Evolutionary conservation across 1,140 invertebrate genomes (phyloP), one percentile per base, ranked within the genome.

Genomic region (Mya arenaria): DNA sequence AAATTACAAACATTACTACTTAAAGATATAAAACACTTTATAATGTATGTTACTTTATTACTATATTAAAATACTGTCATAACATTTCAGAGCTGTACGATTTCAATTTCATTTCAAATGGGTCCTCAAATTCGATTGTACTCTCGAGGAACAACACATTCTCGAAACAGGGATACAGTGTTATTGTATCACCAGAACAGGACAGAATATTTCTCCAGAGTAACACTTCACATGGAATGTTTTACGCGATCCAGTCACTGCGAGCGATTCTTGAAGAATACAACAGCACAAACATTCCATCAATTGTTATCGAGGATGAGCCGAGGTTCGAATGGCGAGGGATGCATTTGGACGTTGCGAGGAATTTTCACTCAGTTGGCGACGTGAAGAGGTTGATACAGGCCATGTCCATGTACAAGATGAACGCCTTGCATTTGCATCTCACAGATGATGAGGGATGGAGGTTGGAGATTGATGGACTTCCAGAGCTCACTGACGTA

Each of bases 401-500:
- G 15, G 88, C 71, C 19, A 92, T 93, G 92, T 78, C 86, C 1
- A 78, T 85, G 73, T 91, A 90, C 80, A 93, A 92, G 66, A 19
- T 92, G 60, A 92, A 92, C 85, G 88, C 85, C 32, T 83, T 93
- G 3, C 92, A 92, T 73, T 82, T 92, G 0, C 92, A 92, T 77
- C 80, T 93, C 36, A 69, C 91, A 3, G 92, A 93, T 65, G 92
- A 93, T 58, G 91, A 93, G 65, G 91, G 90, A 0, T 92, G 91
- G 91, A 83, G 91, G 30, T 32, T 93, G 1, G 86, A 93, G 75
- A 92, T 92, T 8, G 66, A 80, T 0, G 87, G 82, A 4, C 81
- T 92, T 23, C 87, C 89, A 17, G 91, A 92, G 84, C 85, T 92
- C 0, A 92, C 91, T 0, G 28, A 86, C 85, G 92, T 92, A 78